Evolutionary conservation across 1,140 invertebrate species (phyloP).

Genomic region (Periplaneta americana): DNA sequence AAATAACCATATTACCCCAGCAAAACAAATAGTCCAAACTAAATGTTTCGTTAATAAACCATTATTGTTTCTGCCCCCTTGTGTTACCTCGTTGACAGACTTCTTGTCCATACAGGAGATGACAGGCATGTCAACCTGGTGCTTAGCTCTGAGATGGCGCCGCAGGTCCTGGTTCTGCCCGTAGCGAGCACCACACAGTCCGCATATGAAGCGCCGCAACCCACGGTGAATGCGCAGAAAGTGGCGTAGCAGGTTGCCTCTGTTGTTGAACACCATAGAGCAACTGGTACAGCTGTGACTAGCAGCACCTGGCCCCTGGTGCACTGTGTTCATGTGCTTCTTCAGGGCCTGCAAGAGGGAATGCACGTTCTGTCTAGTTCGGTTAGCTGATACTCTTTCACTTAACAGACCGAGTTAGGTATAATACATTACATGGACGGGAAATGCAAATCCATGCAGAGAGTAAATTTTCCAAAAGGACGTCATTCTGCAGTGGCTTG

Average conservation of each 20-base stretch:
- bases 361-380: background rate
- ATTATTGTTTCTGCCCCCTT: background rate
- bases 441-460: no score
- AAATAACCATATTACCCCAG: no score
- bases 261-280: conserved; percentile 3
- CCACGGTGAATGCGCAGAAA: conserved; percentile 13
- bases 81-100: conserved; percentile 12
- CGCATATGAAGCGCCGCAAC: conserved; percentile 18
- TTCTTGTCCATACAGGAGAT: conserved; percentile 16
- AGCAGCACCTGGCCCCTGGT: background rate
- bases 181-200: conserved; percentile 16
- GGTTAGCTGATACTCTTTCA: no score
- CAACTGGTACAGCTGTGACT: conserved; percentile 6
- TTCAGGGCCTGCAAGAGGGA: conserved; percentile 13
- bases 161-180: conserved; percentile 20
- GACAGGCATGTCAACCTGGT: conserved; percentile 10
- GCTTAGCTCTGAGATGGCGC: conserved; percentile 13
- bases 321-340: conserved; percentile 12
- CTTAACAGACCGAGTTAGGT: no score
- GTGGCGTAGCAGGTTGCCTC: conserved; percentile 18
- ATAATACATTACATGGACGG: no score
- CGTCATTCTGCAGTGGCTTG: no score
- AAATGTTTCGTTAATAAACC: no score
- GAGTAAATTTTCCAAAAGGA: no score
- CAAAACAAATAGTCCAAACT: no score